Evolutionary conservation across 1,140 invertebrate species (phyloP), one percentile per base, ranked within the genome.

Genomic region (Schlechtendalia chinensis): DNA sequence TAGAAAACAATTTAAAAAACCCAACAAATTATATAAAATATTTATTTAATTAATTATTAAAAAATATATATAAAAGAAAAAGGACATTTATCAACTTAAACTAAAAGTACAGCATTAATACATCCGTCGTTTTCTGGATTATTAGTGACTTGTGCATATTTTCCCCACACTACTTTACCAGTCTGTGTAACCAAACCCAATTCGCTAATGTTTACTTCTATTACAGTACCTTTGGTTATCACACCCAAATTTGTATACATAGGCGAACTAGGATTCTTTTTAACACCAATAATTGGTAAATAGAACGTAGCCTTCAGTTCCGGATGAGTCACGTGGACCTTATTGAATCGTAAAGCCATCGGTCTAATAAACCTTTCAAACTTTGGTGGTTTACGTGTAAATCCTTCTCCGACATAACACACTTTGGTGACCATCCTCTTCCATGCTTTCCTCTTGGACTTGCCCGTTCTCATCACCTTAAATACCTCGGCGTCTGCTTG

Each of bases 71-170:
- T 39, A 39, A 39, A 39, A 39, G 8, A 39, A 39, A 61, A 61
- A 29, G 4, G 27, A 61, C 14, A 61, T 17, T 50, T 29, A 54
- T 6, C 1, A 71, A 84, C 83, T 93, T 92, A 99, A 83, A 99
- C 94, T 84, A 99, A 89, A 67, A 99, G 88, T 81, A 99, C 94
- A 86, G 97, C 97, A 91, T 99, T 99, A 67, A 99, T 98, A 86
- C 97, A 99, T 45, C 98, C 98, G 91, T 99, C 98, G 88, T 99
- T 99, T 87, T 99, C 98, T 11, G 98, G 98, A 88, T 99, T 97
- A 86, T 99, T 99, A 0, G 97, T 98, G 19, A 99, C 97, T 87
- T 99, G 98, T 0, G 98, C 98, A 88, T 98, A 99, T 90, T 99
- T 99, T 82, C 97, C 98, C 98, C 98, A 99, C 1, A 99, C 95